A percentile compares a stretch with the other conserved stretches of the same genome.
Conservation (phyloP, 2,113 vertebrate species). For the Thamnaconus septentrionalis region DNA sequence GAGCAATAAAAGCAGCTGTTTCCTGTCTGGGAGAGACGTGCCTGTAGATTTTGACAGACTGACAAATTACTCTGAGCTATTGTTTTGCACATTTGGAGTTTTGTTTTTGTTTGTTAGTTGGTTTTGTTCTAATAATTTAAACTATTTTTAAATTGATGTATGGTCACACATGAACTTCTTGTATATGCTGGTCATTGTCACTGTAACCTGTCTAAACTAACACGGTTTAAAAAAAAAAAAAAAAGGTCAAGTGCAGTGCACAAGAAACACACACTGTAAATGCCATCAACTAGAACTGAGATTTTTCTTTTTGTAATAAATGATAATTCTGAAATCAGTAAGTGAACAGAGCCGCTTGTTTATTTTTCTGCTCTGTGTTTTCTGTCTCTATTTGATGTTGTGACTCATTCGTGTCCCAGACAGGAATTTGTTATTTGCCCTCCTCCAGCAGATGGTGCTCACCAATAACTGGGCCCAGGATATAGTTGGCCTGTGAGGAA, state of each 20-base stretch:
- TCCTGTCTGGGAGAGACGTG: too few species aligned
- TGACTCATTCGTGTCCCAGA: constrained; percentile 7
- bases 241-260: too few species aligned
- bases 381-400: constrained; percentile 3
- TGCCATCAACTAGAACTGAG: constrained; percentile 31
- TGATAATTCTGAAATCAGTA: constrained; percentile 26
- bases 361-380: not conserved
- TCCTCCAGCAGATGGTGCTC: constrained; percentile 67
- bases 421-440: constrained; percentile 7
- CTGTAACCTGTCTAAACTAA: constrained; percentile 1
- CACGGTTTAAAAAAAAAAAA: not conserved
- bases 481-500: not conserved
- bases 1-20: too few species aligned
- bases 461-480: constrained; percentile 27
- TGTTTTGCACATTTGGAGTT: too few species aligned
- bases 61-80: not conserved
- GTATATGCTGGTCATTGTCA: constrained; percentile 26
- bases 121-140: constrained; percentile 34
- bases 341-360: not conserved
- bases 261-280: not conserved
- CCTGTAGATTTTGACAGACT: not conserved
- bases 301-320: constrained; percentile 33
- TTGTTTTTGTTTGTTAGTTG: too few species aligned
- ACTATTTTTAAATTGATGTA: not conserved
- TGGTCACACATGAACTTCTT: constrained; percentile 13